Evolutionary conservation across 2,888 invertebrate species (phyloP), one percentile per base, ranked within the genome.

Genomic region (Steromphala cineraria): DNA sequence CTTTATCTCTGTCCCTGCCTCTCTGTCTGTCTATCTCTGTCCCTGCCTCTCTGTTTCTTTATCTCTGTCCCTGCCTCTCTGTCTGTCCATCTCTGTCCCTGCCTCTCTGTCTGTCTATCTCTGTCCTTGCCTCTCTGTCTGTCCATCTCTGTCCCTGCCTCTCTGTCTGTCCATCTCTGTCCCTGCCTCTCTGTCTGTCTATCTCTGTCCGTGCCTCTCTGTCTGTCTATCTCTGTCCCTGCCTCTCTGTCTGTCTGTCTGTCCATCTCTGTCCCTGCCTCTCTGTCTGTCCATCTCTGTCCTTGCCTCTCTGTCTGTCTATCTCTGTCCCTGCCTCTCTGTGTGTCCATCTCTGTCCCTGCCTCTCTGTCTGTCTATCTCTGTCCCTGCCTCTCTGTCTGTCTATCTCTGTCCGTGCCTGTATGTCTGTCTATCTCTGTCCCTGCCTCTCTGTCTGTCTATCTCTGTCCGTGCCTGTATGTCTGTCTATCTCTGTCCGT

Each of bases 251-350:
- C 3, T 53, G 17, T 19, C 53, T 67, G 17, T 67, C 52, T 79
- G 19, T 28, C 19, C 15, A 21, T 17, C 21, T 15, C 55, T 24
- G n/a, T 56, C 40, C 56, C 52, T 79, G 67, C 55, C 40, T 74
- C 46, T 71, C 56, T 56, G 21, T 56, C 78, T 53, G 36, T 40
- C 75, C 52, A 67, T 75, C 53, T 67, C 52, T 71, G 67, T 76
- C 53, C 67, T 52, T 40, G 21, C 67, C 53, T 40, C 28, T 19
- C 67, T 36, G n/a, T 21, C 52, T 21, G 55, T 62, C 71, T 55
- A 24, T 56, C 52, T 78, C 46, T 40, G 36, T 21, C 62, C 13
- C 56, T 28, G 31, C 21, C 19, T 56, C 53, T 56, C 21, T 56
- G 55, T 56, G 55, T 53, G 24, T 56, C 31, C 56, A 52, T 80